A percentile compares a stretch with the other conserved stretches of the same genome.
Evolutionary conservation across 2,113 vertebrate genomes (phyloP).

Genomic region (Dolichotis patagonum): DNA sequence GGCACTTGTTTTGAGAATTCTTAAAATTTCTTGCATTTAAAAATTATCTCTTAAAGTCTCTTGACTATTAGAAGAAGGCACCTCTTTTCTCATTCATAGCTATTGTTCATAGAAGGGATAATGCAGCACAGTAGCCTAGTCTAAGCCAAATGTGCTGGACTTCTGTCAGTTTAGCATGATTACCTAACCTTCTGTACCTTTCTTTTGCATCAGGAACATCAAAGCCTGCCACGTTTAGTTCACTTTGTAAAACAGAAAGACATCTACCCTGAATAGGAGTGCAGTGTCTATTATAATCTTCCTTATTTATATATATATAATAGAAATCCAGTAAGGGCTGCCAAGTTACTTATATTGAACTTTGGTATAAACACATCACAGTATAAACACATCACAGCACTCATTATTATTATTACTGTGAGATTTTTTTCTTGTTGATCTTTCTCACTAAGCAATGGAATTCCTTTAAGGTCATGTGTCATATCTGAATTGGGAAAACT

Average conservation of each 20-base stretch:
- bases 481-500: not conserved
- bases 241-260: not conserved
- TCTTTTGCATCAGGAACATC: not conserved
- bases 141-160: not conserved
- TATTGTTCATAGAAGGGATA: not conserved
- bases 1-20: not conserved
- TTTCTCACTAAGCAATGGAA: not conserved
- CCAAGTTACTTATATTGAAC: not conserved
- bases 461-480: not conserved
- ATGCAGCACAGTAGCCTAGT: not conserved
- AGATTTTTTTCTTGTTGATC: not conserved
- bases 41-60: not conserved
- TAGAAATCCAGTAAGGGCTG: not conserved
- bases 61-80: not conserved
- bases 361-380: not conserved
- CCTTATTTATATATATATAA: not conserved
- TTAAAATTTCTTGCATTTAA: conserved; percentile 17
- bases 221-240: not conserved
- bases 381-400: not conserved
- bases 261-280: not conserved
- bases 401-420: too few relatives aligned
- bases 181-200: not conserved
- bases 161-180: not conserved
- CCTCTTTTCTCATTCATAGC: not conserved
- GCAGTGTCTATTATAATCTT: not conserved